Evolutionary conservation across 2,113 vertebrate genomes (phyloP), one percentile per base, ranked within the genome.

Genomic region (Boleophthalmus pectinirostris): DNA sequence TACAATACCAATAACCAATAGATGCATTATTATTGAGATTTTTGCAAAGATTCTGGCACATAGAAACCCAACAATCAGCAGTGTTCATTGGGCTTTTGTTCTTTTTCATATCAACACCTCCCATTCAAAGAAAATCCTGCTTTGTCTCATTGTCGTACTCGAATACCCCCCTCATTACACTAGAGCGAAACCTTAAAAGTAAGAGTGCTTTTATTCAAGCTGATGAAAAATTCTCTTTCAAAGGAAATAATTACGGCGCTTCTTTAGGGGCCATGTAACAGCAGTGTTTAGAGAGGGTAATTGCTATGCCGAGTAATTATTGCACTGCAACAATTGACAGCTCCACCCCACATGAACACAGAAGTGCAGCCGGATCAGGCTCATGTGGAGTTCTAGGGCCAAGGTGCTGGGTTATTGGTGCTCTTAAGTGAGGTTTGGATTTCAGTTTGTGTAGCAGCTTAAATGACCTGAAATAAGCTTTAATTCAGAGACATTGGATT

Each of bases 181-280:
- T 61, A 86, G 49, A n/a, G 74, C 61, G n/a, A 74, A 87, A 83
- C 75, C 72, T 84, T 85, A 84, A 87, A 88, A 88, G 78, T 85
- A 70, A 76, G 75, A 81, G 90, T 82, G 72, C 77, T 74, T 85
- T 83, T 71, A 82, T 76, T 74, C 72, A 88, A 82, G 78, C 73
- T 78, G 70, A 78, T 81, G 82, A 85, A 88, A 87, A 84, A 81
- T 75, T 84, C 43, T 69, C 80, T 82, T 86, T 90, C 83, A 90
- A 86, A 88, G 74, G 73, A 82, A 90, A 85, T 89, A 83, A 90
- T 90, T 90, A 87, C 74, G 82, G 84, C 76, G 57, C 38, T 85
- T 89, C 78, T 84, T 88, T 69, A 68, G 78, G 74, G 77, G 77
- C 74, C 77, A 83, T 63, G 51, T 66, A 74, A 86, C 78, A 72